Evolutionary conservation across 2,113 vertebrate genomes (phyloP).

Genomic region (Macaca mulatta): DNA sequence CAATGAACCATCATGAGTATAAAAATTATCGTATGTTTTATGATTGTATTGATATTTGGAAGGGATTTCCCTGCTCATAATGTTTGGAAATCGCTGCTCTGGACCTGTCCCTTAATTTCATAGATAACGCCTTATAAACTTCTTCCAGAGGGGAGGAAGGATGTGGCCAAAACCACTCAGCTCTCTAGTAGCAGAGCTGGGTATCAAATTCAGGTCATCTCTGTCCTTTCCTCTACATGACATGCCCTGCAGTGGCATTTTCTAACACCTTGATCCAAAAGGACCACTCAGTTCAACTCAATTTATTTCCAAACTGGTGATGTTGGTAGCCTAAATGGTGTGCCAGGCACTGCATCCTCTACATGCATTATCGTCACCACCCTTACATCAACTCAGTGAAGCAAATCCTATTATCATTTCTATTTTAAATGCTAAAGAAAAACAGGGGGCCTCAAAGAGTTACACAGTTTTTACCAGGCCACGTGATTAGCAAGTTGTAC

Average conservation of each 20-base stretch:
- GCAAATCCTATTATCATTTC: background rate
- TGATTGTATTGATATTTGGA: background rate
- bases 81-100: background rate
- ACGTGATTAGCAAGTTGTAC: background rate
- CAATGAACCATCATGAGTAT: background rate
- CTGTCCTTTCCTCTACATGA: rapidly evolving
- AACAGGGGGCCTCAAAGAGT: background rate
- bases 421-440: background rate
- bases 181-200: background rate
- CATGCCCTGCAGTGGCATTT: background rate
- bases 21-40: background rate
- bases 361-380: rapidly evolving
- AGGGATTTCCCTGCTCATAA: background rate
- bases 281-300: background rate
- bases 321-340: rapidly evolving
- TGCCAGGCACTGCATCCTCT: no score
- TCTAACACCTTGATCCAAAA: background rate
- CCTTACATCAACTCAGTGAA: background rate
- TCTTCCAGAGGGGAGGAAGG: background rate
- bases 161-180: background rate
- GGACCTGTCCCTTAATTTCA: background rate
- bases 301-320: background rate
- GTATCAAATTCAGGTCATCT: background rate
- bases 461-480: background rate
- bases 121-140: background rate